phyloP scores from a whole-genome alignment of 2,113 vertebrate genomes.

The Chloropsis cyanopogon region DNA sequence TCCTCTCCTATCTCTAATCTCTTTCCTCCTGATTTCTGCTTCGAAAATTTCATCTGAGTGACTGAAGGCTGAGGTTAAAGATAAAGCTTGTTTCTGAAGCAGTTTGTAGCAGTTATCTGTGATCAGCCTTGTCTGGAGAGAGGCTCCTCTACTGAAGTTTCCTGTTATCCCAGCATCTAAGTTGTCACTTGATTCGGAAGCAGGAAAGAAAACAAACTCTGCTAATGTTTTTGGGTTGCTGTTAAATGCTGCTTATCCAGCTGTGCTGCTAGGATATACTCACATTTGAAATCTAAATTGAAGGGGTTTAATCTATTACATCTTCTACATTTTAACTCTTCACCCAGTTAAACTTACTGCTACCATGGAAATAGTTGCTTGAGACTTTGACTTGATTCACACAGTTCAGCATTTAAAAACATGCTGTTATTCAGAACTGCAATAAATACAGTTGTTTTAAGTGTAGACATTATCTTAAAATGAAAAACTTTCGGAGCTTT shows the following conservation, averaged over 20 bases:
- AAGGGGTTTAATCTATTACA: neutral
- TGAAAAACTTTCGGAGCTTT: neutral
- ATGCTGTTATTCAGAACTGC: neutral
- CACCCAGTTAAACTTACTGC: neutral
- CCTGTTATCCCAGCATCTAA: conserved; percentile 9
- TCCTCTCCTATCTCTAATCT: neutral
- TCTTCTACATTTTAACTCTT: neutral
- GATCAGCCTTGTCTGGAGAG: neutral
- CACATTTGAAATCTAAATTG: neutral
- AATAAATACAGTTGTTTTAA: neutral
- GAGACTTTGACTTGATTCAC: neutral
- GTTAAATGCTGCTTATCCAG: neutral
- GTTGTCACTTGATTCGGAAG: conserved; percentile 25
- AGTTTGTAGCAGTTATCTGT: neutral
- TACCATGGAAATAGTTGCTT: neutral
- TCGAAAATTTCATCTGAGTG: neutral
- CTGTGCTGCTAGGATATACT: neutral
- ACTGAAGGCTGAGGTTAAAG: neutral
- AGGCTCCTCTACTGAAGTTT: neutral
- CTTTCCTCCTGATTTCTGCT: neutral
- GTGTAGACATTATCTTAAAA: neutral
- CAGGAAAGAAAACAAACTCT: conserved; percentile 28
- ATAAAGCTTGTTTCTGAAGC: neutral
- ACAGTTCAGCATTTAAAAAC: neutral
- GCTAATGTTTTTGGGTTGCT: neutral